Base-by-base conservation (phyloP, 2,888 invertebrate species). In the Bombylius discolor region DNA sequence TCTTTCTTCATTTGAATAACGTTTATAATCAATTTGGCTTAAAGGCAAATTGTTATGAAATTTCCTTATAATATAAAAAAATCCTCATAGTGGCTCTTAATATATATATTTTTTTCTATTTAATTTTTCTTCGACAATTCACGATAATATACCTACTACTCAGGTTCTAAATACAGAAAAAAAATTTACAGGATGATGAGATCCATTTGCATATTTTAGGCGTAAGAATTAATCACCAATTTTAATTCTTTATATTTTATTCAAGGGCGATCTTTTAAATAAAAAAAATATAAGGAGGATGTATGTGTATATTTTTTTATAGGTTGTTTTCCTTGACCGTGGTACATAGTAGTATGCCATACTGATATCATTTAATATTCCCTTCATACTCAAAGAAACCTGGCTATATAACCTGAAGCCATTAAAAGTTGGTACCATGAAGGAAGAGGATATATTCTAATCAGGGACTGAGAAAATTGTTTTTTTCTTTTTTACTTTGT, bases 161-260 rank as follows among this genome's bases (percentile, higher is more conserved):
- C 11, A 33, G 49, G 23, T 13, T 33, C 34, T 3, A n/a, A 44
- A 44, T 12, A 44, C 5, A 44, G 5, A 5, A 13, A 44, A 44
- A 13, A 13, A 12, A n/a, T 13, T 13, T 36, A 36, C 6, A 36
- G 39, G 11, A 11, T 5, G 39, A 42, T 47, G 48, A 52, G 53
- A 51, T 36, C 55, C 56, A 61, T 61, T 61, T 61, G 59, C 61
- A 61, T 61, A 60, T 60, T 61, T 61, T 58, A 58, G 53, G 58
- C 58, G 57, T 61, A 61, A 61, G 60, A 61, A 61, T 61, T 61
- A 61, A 61, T 61, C 61, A 61, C 59, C 59, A 61, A 61, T 61
- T 61, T 61, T 61, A 61, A 61, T 61, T 61, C 5, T 58, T 56
- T 59, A 58, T 57, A 58, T 58, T 58, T 60, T 60, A 54, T 55